phyloP scores from a whole-genome alignment of 2,888 invertebrate genomes.

The Beris chalybata region DNA sequence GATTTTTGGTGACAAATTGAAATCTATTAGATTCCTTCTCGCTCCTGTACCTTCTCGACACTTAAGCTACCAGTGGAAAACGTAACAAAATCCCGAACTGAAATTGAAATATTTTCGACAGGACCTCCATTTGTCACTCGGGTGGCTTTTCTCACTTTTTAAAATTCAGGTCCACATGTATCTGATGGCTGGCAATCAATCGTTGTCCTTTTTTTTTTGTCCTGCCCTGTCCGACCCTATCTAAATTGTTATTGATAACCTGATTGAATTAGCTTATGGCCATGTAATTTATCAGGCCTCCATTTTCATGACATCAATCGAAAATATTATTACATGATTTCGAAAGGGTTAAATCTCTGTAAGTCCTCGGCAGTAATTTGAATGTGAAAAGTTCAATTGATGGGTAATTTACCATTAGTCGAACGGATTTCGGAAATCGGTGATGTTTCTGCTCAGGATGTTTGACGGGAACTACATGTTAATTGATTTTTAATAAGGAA shows the following conservation, averaged over 20 bases:
- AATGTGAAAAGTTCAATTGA: no score
- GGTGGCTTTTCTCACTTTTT: conserved; percentile 34
- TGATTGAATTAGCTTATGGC: conserved; percentile 38
- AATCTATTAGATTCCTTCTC: no score
- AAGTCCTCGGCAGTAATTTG: no score
- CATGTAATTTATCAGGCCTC: conserved; percentile 38
- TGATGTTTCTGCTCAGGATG: no score
- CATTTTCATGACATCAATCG: neutral
- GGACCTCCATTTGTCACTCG: conserved; percentile 37
- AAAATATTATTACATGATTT: no score
- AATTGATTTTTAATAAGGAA: no score
- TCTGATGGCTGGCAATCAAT: conserved; percentile 39
- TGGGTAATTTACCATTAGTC: no score
- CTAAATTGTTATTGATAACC: conserved; percentile 40
- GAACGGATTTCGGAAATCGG: no score
- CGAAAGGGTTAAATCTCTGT: no score
- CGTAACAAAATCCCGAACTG: neutral
- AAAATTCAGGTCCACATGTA: conserved; percentile 38
- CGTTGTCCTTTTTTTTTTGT: conserved; percentile 28
- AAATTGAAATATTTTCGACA: conserved; percentile 30
- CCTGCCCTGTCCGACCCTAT: conserved; percentile 26
- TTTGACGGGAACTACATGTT: no score
- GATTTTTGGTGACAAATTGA: no score
- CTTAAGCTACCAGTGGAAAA: neutral
- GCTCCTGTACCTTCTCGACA: neutral